phyloP scores from a whole-genome alignment of 2,888 invertebrate species.

The Cerastis leucographa region DNA sequence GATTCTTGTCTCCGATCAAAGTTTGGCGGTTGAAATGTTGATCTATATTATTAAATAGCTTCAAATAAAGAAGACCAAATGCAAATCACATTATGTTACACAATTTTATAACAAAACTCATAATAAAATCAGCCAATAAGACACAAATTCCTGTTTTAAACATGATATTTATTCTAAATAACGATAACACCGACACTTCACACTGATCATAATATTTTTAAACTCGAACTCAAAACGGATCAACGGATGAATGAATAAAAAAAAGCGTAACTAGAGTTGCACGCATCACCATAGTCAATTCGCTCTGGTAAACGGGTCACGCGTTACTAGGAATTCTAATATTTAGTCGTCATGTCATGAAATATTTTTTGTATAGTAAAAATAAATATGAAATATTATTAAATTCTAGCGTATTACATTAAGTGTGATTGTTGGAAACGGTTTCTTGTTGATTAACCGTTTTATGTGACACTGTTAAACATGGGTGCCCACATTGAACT shows the following conservation, averaged over 20 bases:
- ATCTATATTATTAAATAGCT: not conserved
- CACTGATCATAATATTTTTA: not conserved
- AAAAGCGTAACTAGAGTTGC: slow-evolving; percentile 45
- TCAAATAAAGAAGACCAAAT: not conserved
- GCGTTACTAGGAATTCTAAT: slow-evolving; percentile 54
- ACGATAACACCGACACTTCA: not conserved
- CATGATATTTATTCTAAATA: not conserved
- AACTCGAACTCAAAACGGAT: not conserved
- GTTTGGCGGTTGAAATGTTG: not conserved
- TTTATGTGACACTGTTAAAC: not conserved
- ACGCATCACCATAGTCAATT: slow-evolving; percentile 57
- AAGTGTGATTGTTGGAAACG: not conserved
- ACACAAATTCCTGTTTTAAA: not conserved
- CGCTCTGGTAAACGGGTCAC: slow-evolving; percentile 66
- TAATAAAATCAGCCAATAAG: not conserved
- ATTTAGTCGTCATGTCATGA: slow-evolving; percentile 24
- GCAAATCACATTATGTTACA: not conserved
- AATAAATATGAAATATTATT: too few relatives aligned
- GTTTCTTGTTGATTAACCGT: not conserved
- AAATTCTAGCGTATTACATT: not conserved
- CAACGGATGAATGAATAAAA: not conserved
- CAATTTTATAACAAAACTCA: not conserved
- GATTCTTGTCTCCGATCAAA: not conserved
- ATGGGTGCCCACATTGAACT: too few relatives aligned
- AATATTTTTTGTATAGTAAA: not conserved